Conservation (phyloP, 2,888 invertebrate genomes). For the Cotesia congregata region DNA sequence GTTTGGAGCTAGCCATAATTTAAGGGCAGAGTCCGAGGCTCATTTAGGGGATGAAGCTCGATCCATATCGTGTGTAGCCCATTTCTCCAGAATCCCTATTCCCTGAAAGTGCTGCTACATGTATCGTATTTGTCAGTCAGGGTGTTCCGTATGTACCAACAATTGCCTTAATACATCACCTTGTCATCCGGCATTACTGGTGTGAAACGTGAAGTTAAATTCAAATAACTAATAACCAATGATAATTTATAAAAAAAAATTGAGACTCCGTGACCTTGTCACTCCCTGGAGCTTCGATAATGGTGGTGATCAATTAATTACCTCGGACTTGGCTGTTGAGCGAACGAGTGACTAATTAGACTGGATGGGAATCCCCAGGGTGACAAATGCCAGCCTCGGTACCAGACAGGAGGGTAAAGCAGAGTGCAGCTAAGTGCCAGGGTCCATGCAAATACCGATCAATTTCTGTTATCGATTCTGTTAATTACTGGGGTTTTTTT, state of each 20-base stretch:
- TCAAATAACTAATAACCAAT: neutral
- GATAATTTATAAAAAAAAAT: conserved; percentile 36
- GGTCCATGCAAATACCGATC: conserved; percentile 29
- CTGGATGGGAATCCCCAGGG: conserved; percentile 41
- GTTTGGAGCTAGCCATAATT: conserved; percentile 59
- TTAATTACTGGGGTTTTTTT: conserved; percentile 16
- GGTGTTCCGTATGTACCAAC: conserved; percentile 58
- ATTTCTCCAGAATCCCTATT: neutral
- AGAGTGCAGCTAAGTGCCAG: conserved; percentile 14
- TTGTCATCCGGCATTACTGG: neutral
- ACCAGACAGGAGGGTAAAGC: neutral
- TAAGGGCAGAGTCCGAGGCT: conserved; percentile 50
- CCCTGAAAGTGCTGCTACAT: conserved; percentile 48
- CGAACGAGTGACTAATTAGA: conserved; percentile 46
- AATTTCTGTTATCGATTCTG: conserved; percentile 33
- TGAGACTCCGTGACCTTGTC: conserved; percentile 49
- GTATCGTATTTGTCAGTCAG: conserved; percentile 63
- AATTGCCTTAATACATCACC: conserved; percentile 39
- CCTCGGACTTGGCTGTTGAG: conserved; percentile 39
- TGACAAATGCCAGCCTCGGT: conserved; percentile 39
- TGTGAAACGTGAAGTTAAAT: neutral
- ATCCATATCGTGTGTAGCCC: neutral
- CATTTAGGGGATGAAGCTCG: conserved; percentile 55
- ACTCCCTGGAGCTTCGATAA: conserved; percentile 46
- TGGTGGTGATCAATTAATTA: conserved; percentile 52